phyloP scores from a whole-genome alignment of 1,140 invertebrate species.

The Neodiprion fabricii region DNA sequence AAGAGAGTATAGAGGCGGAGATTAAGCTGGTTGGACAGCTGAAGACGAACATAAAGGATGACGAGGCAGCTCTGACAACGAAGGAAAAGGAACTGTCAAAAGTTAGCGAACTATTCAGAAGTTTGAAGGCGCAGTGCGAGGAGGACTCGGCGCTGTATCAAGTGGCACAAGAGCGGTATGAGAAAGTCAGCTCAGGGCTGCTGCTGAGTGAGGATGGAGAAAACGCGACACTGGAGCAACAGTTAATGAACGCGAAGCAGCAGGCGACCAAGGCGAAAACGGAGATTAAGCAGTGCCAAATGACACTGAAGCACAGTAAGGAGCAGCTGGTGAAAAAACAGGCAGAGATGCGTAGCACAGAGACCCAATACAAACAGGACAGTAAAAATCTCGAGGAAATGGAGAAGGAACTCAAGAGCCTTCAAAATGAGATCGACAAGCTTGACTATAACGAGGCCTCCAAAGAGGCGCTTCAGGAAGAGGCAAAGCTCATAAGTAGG shows the following conservation, averaged over 20 bases:
- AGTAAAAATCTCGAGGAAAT: constrained; percentile 68
- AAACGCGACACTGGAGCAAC: constrained; percentile 87
- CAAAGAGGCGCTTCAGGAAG: constrained; percentile 65
- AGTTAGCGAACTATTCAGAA: constrained; percentile 70
- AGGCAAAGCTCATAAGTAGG: constrained; percentile 60
- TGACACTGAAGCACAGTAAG: constrained; percentile 77
- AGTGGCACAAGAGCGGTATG: constrained; percentile 79
- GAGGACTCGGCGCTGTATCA: constrained; percentile 72
- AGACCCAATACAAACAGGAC: constrained; percentile 77
- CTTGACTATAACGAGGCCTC: constrained; percentile 75
- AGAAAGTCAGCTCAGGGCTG: constrained; percentile 84
- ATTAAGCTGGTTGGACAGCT: constrained; percentile 75
- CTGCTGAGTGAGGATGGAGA: constrained; percentile 82
- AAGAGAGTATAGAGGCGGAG: constrained; percentile 75
- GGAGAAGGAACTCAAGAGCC: constrained; percentile 67
- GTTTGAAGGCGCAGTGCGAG: constrained; percentile 72
- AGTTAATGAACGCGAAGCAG: constrained; percentile 83
- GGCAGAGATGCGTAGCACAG: constrained; percentile 73
- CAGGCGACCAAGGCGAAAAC: constrained; percentile 80
- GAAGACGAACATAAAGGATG: constrained; percentile 73
- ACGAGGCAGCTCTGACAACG: constrained; percentile 68
- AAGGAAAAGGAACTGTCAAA: constrained; percentile 76
- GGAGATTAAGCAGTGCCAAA: constrained; percentile 78
- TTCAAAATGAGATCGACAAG: constrained; percentile 65
- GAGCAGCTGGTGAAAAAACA: constrained; percentile 73